phyloP scores from a whole-genome alignment of 2,113 vertebrate genomes.

The Rhagologus leucostigma region DNA sequence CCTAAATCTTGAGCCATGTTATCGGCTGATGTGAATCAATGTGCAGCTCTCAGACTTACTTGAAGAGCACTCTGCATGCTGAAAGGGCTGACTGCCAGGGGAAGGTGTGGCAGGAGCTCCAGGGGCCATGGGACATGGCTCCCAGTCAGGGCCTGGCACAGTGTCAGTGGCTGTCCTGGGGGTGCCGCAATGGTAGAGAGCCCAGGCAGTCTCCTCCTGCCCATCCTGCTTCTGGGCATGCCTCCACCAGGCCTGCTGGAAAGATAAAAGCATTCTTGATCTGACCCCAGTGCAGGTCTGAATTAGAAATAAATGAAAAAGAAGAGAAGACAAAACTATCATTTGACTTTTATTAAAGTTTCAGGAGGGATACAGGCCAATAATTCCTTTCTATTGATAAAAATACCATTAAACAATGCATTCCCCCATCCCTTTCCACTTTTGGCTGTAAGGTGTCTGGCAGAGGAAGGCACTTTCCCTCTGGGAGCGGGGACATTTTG shows the following conservation, averaged over 20 bases:
- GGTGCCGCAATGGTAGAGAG: fast-evolving
- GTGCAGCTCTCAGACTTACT: fast-evolving
- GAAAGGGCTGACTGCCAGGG: not conserved
- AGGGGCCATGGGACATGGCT: fast-evolving
- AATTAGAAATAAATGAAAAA: constrained; percentile 3
- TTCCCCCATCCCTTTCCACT: not conserved
- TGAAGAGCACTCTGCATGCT: fast-evolving
- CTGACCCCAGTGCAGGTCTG: not conserved
- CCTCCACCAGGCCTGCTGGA: not conserved
- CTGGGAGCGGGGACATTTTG: fast-evolving
- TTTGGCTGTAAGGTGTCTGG: not conserved
- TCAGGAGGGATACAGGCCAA: not conserved
- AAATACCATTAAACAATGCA: not conserved
- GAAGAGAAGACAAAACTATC: not conserved
- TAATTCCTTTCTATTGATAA: not conserved
- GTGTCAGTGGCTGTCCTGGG: not conserved
- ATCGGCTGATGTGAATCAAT: fast-evolving
- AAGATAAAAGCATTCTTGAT: not conserved
- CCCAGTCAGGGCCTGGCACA: not conserved
- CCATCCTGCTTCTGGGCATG: not conserved
- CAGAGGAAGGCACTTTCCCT: not conserved
- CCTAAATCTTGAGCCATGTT: fast-evolving
- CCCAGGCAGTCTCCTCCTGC: not conserved
- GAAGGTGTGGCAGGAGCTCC: not conserved
- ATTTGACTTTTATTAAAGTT: not conserved